These are phyloP conservation scores for Rhincodon typus DNA, from an alignment of 2,797 vertebrate genomes.

Conservation along the genomic window DNA sequence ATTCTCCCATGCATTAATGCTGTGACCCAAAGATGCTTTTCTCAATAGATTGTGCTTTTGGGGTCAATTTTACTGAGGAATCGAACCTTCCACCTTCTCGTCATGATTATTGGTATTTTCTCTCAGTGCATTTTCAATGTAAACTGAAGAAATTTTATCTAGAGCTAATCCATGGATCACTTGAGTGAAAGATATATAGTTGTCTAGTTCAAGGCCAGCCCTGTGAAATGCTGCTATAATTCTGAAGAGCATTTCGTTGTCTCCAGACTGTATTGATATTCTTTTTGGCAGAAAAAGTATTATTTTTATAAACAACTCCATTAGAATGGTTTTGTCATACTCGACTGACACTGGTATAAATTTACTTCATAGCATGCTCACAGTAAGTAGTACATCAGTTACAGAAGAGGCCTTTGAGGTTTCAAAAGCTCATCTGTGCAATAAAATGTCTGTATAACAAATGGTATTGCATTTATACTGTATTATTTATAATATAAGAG, in stretches of 20 bases:
- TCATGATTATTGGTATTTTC: neutral
- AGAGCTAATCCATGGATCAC: neutral
- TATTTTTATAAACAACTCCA: conserved; percentile 13
- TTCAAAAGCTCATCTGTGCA: neutral
- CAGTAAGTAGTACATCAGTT: conserved; percentile 9
- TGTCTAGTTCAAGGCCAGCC: neutral
- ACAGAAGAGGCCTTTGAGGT: conserved; percentile 14
- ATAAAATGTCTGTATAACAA: conserved; percentile 20
- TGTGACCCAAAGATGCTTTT: neutral
- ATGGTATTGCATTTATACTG: neutral
- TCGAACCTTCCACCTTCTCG: neutral
- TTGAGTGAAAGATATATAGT: neutral
- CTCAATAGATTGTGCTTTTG: neutral
- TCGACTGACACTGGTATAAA: neutral
- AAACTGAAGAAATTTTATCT: neutral
- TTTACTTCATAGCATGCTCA: neutral
- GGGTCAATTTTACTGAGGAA: neutral
- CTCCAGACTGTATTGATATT: neutral
- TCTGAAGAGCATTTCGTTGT: neutral
- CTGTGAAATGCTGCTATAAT: neutral
- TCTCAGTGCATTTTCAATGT: neutral
- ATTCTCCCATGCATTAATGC: neutral
- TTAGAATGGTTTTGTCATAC: conserved; percentile 19
- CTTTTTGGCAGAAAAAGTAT: neutral
- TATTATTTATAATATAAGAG: neutral